Evolutionary conservation across 2,113 vertebrate species (phyloP).

Genomic region (Tupaia chinensis): DNA sequence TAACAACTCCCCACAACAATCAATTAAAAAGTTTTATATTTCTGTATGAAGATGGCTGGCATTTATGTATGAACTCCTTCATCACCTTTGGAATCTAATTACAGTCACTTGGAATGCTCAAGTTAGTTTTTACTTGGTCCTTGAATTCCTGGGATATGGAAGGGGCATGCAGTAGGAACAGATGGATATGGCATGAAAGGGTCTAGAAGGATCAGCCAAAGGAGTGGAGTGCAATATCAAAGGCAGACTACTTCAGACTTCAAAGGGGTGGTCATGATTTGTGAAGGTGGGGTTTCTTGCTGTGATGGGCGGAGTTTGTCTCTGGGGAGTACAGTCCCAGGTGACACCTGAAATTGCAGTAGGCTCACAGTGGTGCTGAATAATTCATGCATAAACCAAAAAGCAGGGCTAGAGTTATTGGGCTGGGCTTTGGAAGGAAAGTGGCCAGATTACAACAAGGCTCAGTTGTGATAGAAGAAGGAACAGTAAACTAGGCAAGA

Average conservation of each 20-base stretch:
- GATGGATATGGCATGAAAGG: background rate
- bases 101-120: constrained; percentile 6
- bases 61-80: constrained; percentile 55
- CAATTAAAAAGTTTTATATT: constrained; percentile 74
- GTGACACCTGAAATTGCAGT: background rate
- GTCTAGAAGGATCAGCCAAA: background rate
- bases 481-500: background rate
- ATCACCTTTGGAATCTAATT: constrained; percentile 55
- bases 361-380: background rate
- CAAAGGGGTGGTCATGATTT: background rate
- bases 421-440: background rate
- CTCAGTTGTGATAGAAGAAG: background rate
- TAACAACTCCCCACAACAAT: constrained; percentile 69
- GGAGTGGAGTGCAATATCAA: background rate
- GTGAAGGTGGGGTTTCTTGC: background rate
- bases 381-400: background rate
- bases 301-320: background rate
- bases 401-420: background rate
- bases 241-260: background rate
- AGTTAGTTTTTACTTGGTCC: background rate
- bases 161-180: background rate
- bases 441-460: background rate
- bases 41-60: constrained; percentile 50
- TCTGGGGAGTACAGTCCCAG: background rate
- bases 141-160: background rate